Conservation (phyloP, 2,888 invertebrate genomes). For the Anthophora plumipes region DNA sequence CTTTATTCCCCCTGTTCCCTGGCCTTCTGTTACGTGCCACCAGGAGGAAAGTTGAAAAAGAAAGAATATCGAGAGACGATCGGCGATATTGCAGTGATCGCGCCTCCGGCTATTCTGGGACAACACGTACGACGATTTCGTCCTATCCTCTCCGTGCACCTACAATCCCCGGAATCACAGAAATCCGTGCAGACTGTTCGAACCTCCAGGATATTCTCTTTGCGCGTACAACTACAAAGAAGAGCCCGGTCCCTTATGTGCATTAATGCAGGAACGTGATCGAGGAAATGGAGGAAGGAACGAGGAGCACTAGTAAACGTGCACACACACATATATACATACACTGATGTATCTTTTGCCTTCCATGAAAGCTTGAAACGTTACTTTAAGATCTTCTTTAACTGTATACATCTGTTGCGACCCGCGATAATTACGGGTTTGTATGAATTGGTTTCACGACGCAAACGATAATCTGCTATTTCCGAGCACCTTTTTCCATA, state of each 20-base stretch:
- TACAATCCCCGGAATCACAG: conserved; percentile 38
- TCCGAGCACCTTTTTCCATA: too few species aligned
- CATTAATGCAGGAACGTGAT: conserved; percentile 60
- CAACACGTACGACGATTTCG: conserved; percentile 58
- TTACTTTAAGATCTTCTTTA: background rate
- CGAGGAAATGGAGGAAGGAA: conserved; percentile 38
- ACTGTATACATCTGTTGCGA: background rate
- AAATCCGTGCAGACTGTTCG: conserved; percentile 41
- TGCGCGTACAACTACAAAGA: conserved; percentile 44
- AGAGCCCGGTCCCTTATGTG: conserved; percentile 22
- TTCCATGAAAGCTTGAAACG: background rate
- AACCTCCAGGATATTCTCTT: conserved; percentile 48
- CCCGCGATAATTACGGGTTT: too few species aligned
- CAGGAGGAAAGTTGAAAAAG: conserved; percentile 41
- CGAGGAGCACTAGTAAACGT: background rate
- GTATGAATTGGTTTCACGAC: too few species aligned
- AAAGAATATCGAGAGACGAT: conserved; percentile 43
- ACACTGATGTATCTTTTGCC: background rate
- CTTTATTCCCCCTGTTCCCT: conserved; percentile 41
- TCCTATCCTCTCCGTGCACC: background rate
- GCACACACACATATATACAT: conserved; percentile 21
- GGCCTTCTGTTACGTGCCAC: conserved; percentile 11
- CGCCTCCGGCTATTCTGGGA: conserved; percentile 53
- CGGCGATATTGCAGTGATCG: conserved; percentile 60
- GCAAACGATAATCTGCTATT: too few species aligned